Evolutionary conservation across 2,888 invertebrate species (phyloP), one percentile per base, ranked within the genome.

Genomic region (Eustalomyia histrio): DNA sequence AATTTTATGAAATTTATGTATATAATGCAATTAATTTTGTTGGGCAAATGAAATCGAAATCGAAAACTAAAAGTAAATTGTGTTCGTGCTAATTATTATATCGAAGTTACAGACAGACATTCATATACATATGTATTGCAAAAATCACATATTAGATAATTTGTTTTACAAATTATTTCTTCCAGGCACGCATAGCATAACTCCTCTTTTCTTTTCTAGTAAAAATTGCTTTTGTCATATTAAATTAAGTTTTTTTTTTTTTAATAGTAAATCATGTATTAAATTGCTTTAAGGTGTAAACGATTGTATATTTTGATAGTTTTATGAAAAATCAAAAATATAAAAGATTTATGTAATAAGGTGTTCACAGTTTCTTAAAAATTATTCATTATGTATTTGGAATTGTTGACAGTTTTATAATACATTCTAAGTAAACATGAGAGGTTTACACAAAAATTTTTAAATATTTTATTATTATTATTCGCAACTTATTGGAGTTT

Each of bases 281-380:
- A 57, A 80, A 75, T 57, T 64, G 79, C 17, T 80, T 79, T 39
- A 75, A 72, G 71, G 67, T 72, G 67, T 80, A 63, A 67, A 63
- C 67, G 61, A 76, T 68, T 71, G 24, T 55, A 39, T 55, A 16
- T 55, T 17, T 69, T 4, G 21, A 63, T 47, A 50, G 14, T 33
- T 68, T n/a, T n/a, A n/a, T 21, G 5, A 57, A 55, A 24, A 14
- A 67, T n/a, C 52, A 52, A 52, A 64, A 29, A 14, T n/a, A 53
- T 18, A 16, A 67, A 64, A 65, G 74, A 60, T 69, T 64, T 53
- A 69, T 63, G n/a, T 63, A 29, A 9, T 21, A 39, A 5, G 65
- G 53, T 55, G n/a, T 55, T 53, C 35, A 67, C 39, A 55, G 65
- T 55, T 52, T 35, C 9, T 17, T 5, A 29, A 6, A 29, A 29